Conservation (phyloP, 2,113 vertebrate species). For the Pogonocichla stellata region DNA sequence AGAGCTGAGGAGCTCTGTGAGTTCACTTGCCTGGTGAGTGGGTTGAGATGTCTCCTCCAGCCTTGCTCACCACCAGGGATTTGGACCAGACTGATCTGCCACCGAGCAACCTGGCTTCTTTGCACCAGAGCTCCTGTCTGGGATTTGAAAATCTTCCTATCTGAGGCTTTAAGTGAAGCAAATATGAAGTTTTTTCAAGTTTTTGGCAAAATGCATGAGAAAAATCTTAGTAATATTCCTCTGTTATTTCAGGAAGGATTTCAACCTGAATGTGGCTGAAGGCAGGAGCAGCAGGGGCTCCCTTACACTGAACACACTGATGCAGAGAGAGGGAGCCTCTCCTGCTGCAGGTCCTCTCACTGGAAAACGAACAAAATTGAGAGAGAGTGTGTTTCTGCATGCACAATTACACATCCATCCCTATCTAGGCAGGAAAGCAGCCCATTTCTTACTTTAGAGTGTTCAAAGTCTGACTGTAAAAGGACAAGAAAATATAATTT, state of each 20-base stretch:
- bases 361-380: background rate
- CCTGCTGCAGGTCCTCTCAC: background rate
- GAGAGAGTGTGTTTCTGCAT: background rate
- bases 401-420: background rate
- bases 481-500: background rate
- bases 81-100: background rate
- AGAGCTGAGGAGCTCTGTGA: background rate
- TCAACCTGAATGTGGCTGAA: background rate
- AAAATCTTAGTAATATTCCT: background rate
- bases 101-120: background rate
- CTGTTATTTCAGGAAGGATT: background rate
- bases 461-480: background rate
- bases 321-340: background rate
- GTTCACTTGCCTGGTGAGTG: background rate
- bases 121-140: background rate
- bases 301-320: fast-evolving
- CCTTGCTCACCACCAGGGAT: background rate
- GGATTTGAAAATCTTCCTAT: background rate
- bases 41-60: fast-evolving
- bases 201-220: background rate
- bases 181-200: background rate
- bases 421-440: background rate
- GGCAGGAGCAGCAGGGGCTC: background rate
- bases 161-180: background rate
- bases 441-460: background rate